Evolutionary conservation across 2,113 vertebrate species (phyloP).

Genomic region (Furnarius figulus): DNA sequence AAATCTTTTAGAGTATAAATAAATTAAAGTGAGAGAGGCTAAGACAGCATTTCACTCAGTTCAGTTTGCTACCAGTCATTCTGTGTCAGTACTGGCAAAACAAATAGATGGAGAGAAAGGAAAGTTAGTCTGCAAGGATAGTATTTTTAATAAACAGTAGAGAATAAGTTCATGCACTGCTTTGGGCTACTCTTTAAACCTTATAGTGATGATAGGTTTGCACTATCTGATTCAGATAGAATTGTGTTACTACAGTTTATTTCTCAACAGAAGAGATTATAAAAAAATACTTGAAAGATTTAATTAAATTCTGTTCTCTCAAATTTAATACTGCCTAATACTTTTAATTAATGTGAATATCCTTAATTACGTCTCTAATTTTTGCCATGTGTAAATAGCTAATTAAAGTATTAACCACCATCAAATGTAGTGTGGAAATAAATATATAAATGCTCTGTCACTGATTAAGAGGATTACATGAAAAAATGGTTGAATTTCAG

Average conservation of each 20-base stretch:
- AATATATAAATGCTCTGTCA: conserved; percentile 50
- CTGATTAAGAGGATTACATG: conserved; percentile 68
- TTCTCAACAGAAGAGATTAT: conserved; percentile 31
- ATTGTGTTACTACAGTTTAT: conserved; percentile 26
- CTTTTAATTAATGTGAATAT: conserved; percentile 75
- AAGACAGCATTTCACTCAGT: background rate
- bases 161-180: background rate
- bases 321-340: conserved; percentile 69
- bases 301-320: conserved; percentile 73
- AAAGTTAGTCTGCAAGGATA: background rate
- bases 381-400: conserved; percentile 74
- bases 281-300: conserved; percentile 55
- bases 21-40: background rate
- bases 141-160: background rate
- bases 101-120: background rate
- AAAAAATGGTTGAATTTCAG: conserved; percentile 17
- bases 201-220: background rate
- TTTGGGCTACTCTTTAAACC: background rate
- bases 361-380: conserved; percentile 70
- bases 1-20: background rate
- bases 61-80: background rate
- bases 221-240: conserved; percentile 26
- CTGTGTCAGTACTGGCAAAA: background rate
- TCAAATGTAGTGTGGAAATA: conserved; percentile 57
- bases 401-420: conserved; percentile 71